Percentiles rank a stretch among this genome's conserved stretches.
Evolutionary conservation across 1,140 invertebrate species (phyloP).

Genomic region (Hyposmocoma kahamanoa): DNA sequence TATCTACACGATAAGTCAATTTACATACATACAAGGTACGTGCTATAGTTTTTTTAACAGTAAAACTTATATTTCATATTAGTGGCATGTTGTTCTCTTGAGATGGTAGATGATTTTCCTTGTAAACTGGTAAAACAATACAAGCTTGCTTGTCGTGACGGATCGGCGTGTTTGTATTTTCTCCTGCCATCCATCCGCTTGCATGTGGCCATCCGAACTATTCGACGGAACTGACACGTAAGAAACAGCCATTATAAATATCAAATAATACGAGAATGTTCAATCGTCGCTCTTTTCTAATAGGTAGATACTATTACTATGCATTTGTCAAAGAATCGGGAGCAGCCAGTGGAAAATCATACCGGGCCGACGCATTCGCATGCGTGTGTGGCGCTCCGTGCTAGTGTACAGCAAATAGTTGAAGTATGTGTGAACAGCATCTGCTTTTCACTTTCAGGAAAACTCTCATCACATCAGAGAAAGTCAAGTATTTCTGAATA

Average conservation of each 20-base stretch:
- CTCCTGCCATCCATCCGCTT: conserved; percentile 37
- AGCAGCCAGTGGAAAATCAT: neutral
- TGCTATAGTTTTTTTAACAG: no score
- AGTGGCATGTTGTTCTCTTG: no score
- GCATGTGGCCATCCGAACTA: conserved; percentile 61
- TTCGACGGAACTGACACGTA: conserved; percentile 58
- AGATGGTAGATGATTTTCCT: no score
- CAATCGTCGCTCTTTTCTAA: conserved; percentile 29
- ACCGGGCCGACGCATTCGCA: conserved; percentile 4
- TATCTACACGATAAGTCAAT: no score
- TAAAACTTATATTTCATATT: no score
- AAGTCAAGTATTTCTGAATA: neutral
- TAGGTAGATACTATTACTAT: conserved; percentile 18
- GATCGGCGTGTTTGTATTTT: conserved; percentile 31
- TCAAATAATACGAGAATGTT: conserved; percentile 44
- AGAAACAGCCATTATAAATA: conserved; percentile 63
- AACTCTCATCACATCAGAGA: conserved; percentile 6
- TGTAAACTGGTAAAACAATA: no score
- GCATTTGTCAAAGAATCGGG: conserved; percentile 20
- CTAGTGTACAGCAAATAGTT: conserved; percentile 20
- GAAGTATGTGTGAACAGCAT: conserved; percentile 18
- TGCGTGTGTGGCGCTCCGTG: conserved; percentile 26
- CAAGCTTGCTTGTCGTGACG: no score
- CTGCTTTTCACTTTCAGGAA: conserved; percentile 42
- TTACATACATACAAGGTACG: no score